A percentile compares a stretch with the other conserved stretches of the same genome.
Evolutionary conservation across 2,888 invertebrate species (phyloP).

Genomic region (Polylopha cassiicola): DNA sequence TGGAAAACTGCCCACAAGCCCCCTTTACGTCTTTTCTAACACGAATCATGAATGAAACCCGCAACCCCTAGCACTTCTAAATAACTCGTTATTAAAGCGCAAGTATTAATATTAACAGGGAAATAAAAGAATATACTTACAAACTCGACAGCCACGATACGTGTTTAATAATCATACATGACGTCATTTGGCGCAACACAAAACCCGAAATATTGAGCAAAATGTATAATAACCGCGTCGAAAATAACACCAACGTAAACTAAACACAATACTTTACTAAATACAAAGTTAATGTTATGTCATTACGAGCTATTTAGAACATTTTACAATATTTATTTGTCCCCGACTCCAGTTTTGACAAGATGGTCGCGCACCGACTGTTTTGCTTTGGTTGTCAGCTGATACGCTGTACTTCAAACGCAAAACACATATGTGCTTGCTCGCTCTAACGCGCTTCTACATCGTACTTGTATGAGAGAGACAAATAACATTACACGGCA

Average conservation of each 20-base stretch:
- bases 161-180: conserved; percentile 75
- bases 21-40: conserved; percentile 33
- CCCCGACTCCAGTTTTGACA: conserved; percentile 76
- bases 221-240: conserved; percentile 61
- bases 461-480: conserved; percentile 35
- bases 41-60: conserved; percentile 69
- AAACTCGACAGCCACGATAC: conserved; percentile 72
- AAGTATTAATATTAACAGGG: conserved; percentile 58
- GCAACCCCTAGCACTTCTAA: conserved; percentile 40
- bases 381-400: conserved; percentile 79
- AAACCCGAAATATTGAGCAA: conserved; percentile 72
- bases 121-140: conserved; percentile 75
- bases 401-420: conserved; percentile 67
- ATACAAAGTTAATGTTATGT: conserved; percentile 63
- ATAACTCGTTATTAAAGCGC: conserved; percentile 39
- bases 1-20: conserved; percentile 35
- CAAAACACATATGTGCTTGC: conserved; percentile 33
- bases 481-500: conserved; percentile 42
- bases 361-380: conserved; percentile 79
- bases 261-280: conserved; percentile 64
- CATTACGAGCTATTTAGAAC: conserved; percentile 69
- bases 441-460: conserved; percentile 34
- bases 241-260: conserved; percentile 63
- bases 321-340: conserved; percentile 76
- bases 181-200: conserved; percentile 77